These are phyloP conservation scores for Desoria tigrina DNA, from an alignment of 2,888 invertebrate species.

Conservation along the genomic window DNA sequence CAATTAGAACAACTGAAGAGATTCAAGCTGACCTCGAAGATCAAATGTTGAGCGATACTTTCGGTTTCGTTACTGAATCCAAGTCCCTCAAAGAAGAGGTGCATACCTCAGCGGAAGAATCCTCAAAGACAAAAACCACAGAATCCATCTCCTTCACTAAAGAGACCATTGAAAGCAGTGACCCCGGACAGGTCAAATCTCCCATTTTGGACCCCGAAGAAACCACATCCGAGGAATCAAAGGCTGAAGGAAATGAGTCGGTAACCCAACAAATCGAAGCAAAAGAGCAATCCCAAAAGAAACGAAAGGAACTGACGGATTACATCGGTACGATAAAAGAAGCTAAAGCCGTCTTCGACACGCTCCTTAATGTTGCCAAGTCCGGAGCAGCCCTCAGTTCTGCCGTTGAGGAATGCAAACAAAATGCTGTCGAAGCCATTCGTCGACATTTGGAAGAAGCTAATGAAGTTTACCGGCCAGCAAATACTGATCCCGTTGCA, in stretches of 20 bases:
- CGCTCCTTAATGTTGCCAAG: slow-evolving; percentile 44
- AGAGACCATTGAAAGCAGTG: not conserved
- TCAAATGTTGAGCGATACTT: slow-evolving; percentile 15
- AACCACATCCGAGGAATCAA: slow-evolving; percentile 5
- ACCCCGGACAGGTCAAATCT: not conserved
- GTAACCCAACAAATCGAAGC: slow-evolving; percentile 20
- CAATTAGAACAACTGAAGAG: too few species aligned
- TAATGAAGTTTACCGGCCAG: slow-evolving; percentile 41
- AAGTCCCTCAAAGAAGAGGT: too few species aligned
- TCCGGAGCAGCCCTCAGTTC: slow-evolving; percentile 44
- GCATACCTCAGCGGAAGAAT: too few species aligned
- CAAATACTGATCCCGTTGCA: slow-evolving; percentile 23
- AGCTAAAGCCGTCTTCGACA: slow-evolving; percentile 46
- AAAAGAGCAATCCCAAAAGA: slow-evolving; percentile 16
- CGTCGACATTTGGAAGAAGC: slow-evolving; percentile 41
- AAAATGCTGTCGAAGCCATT: slow-evolving; percentile 44
- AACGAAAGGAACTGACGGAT: slow-evolving; percentile 32
- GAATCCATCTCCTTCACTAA: not conserved
- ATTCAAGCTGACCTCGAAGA: slow-evolving; percentile 27
- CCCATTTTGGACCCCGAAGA: not conserved
- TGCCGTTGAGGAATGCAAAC: slow-evolving; percentile 42
- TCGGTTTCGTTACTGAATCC: too few species aligned
- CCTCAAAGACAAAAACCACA: too few species aligned
- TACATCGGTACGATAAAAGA: slow-evolving; percentile 45
- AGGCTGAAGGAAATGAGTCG: slow-evolving; percentile 6